Conservation (phyloP, 1,140 invertebrate species). For the Trichogramma pretiosum region DNA sequence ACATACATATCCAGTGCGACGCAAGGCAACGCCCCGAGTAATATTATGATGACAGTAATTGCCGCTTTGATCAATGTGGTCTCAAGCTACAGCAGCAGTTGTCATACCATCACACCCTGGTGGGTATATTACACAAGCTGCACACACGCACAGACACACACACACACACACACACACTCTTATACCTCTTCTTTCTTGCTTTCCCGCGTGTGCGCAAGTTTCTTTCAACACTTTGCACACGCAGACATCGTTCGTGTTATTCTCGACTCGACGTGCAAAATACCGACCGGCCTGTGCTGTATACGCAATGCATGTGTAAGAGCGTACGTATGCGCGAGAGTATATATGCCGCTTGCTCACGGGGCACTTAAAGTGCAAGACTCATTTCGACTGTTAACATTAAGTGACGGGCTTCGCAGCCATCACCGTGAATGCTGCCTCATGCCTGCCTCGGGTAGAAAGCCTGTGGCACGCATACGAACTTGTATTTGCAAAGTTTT, state of each 20-base stretch:
- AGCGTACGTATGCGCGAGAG: no score
- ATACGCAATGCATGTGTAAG: no score
- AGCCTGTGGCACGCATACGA: no score
- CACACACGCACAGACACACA: background rate
- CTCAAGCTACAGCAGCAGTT: conserved; percentile 24
- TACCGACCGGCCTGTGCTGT: no score
- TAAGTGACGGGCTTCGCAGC: conserved; percentile 14
- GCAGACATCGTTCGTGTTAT: conserved; percentile 9
- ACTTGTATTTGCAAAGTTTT: no score
- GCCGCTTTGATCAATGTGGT: conserved; percentile 41
- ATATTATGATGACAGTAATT: conserved; percentile 44
- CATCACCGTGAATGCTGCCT: no score
- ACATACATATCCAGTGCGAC: no score
- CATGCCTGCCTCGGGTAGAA: no score
- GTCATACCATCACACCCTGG: conserved; percentile 17
- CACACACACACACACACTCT: background rate
- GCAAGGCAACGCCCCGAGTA: conserved; percentile 36
- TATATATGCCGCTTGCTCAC: no score
- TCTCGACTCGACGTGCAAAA: conserved; percentile 1
- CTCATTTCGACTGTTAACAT: conserved; percentile 17
- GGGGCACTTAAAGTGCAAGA: conserved; percentile 16
- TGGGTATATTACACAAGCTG: conserved; percentile 5
- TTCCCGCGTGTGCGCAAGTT: background rate
- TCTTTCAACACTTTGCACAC: no score
- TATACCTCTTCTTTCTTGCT: conserved; percentile 1